Base-by-base conservation (phyloP, 2,797 vertebrate species). In the Coracias cyanogaster region DNA sequence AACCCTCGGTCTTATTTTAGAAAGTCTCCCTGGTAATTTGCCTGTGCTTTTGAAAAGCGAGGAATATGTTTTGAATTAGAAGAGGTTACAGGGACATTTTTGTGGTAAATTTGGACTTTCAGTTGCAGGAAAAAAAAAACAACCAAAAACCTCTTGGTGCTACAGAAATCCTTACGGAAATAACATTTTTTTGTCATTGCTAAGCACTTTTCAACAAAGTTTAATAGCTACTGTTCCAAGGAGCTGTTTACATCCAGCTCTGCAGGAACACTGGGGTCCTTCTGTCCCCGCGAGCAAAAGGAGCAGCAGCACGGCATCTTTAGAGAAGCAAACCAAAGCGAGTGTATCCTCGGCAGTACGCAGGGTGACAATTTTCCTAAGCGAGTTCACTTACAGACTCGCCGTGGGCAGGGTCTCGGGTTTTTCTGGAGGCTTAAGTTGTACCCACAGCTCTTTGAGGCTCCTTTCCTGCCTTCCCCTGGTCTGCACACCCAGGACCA, bases 51-150 rank as follows among this genome's bases (percentile, higher is more conserved):
- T 98, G 98, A 98, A 99, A 98, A 98, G 97, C 97, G 93, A 98
- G 98, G 98, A 99, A 99, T 99, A 98, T 99, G 99, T 98, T 99
- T 99, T 98, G 98, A 99, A 99, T 99, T 99, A 99, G 94, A 98
- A 98, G 97, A 98, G 98, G 98, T 99, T 98, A 98, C 98, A 99
- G 98, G 99, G 98, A 99, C 99, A 99, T 99, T 99, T 98, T 99
- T 99, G 99, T 97, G 99, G 99, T 93, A 96, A 99, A 98, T 98
- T 98, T 98, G 98, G 99, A 98, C 98, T 98, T 98, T 98, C 95
- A 96, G 97, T 98, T 98, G 98, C 82, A 58, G 18, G 97, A 96
- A 96, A 98, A 86, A 88, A 58, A 72, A 37, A 15, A 10, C 22
- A n/a, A 66, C 10, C 22, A 15, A 45, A 16, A 45, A 46, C 3